These are phyloP conservation scores for Vidua chalybeata DNA, from an alignment of 2,113 vertebrate genomes.

Conservation along the genomic window DNA sequence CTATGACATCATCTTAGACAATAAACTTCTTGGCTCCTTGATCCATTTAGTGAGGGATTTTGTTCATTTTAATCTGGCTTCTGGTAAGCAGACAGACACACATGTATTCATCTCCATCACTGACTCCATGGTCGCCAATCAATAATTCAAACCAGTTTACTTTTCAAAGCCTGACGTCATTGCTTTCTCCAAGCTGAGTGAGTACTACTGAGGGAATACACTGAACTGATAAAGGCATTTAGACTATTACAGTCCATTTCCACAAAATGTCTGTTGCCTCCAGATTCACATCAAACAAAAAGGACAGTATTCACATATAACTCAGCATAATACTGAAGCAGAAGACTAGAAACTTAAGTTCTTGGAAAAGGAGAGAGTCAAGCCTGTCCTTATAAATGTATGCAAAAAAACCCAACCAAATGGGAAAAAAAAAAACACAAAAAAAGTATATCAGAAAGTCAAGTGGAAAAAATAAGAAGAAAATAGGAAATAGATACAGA, in stretches of 20 bases:
- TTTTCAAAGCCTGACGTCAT: slow-evolving; percentile 21
- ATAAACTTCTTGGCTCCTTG: slow-evolving; percentile 37
- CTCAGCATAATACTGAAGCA: background rate
- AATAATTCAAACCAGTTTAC: slow-evolving; percentile 34
- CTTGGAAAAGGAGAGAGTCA: background rate
- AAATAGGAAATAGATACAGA: background rate
- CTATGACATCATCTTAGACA: slow-evolving; percentile 31
- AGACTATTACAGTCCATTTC: background rate
- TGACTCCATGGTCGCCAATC: background rate
- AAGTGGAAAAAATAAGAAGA: background rate
- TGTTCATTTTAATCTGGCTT: slow-evolving; percentile 37
- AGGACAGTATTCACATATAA: background rate
- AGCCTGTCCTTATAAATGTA: background rate
- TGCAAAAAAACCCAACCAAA: background rate
- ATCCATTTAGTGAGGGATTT: slow-evolving; percentile 55
- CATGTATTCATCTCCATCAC: background rate
- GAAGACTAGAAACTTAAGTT: background rate
- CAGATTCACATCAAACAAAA: background rate
- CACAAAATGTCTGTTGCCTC: background rate
- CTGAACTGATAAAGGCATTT: background rate
- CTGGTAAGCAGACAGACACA: slow-evolving; percentile 23
- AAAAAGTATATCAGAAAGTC: background rate
- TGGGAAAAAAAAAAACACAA: background rate
- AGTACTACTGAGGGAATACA: background rate
- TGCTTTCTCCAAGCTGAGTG: background rate